phyloP scores from a whole-genome alignment of 2,113 vertebrate species.

The Poeciliopsis occidentalis region DNA sequence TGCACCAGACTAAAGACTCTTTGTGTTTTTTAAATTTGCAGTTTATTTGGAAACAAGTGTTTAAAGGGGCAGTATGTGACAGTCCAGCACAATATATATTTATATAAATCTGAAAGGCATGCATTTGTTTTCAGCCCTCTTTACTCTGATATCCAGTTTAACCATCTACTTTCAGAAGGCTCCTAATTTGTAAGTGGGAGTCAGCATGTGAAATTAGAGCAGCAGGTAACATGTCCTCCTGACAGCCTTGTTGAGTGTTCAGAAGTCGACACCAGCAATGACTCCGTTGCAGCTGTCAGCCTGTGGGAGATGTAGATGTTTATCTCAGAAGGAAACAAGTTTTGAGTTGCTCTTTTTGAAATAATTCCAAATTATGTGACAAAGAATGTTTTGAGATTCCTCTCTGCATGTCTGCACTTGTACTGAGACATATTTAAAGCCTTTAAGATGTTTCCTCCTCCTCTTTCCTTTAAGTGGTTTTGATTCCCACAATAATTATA shows the following conservation, averaged over 20 bases:
- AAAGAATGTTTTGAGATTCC: not conserved
- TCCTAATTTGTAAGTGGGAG: not conserved
- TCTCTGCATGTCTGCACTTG: not conserved
- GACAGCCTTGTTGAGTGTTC: not conserved
- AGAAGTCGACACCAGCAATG: not conserved
- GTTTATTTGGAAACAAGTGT: not conserved
- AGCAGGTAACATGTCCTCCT: not conserved
- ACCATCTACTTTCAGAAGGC: too few species aligned
- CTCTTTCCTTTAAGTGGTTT: not conserved
- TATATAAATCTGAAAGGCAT: not conserved
- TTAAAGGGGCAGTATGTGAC: not conserved
- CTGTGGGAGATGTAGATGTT: not conserved
- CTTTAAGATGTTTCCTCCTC: not conserved
- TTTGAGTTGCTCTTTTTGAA: slow-evolving; percentile 1
- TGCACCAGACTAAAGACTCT: too few species aligned
- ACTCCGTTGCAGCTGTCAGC: not conserved
- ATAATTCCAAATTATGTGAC: not conserved
- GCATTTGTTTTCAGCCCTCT: not conserved
- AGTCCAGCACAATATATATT: not conserved
- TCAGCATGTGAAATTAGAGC: not conserved
- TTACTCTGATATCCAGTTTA: not conserved
- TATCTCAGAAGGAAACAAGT: not conserved
- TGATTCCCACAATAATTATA: not conserved
- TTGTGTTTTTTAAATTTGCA: too few species aligned
- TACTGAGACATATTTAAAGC: not conserved